Evolutionary conservation across 2,888 invertebrate species (phyloP).

Genomic region (Melanotus villosus): DNA sequence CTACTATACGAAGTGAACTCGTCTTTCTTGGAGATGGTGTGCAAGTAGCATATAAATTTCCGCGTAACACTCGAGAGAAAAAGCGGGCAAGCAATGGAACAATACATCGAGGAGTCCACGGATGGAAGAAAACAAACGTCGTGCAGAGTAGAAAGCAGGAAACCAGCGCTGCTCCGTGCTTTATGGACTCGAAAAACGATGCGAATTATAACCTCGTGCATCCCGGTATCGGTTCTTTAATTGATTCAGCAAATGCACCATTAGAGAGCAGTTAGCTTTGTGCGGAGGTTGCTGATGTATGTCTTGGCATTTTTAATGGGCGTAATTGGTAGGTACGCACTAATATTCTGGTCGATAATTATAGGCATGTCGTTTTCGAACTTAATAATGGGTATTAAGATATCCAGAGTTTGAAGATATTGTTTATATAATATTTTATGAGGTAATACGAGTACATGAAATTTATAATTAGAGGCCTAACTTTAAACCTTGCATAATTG

Average conservation of each 20-base stretch:
- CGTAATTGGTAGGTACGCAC: constrained; percentile 55
- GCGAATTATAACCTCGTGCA: constrained; percentile 62
- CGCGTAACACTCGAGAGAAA: constrained; percentile 6
- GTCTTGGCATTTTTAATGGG: constrained; percentile 48
- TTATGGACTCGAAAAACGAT: constrained; percentile 59
- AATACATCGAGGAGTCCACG: constrained; percentile 31
- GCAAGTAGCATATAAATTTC: constrained; percentile 19
- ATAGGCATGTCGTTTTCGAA: constrained; percentile 32
- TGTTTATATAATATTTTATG: background rate
- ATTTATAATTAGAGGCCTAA: too few relatives aligned
- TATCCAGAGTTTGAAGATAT: constrained; percentile 13
- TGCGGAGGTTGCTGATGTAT: constrained; percentile 44
- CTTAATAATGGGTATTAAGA: constrained; percentile 24
- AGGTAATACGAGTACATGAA: too few relatives aligned
- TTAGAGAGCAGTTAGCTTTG: constrained; percentile 48
- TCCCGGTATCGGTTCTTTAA: constrained; percentile 62
- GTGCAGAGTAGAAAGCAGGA: constrained; percentile 59
- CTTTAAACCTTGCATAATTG: too few relatives aligned
- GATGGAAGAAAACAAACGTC: constrained; percentile 46
- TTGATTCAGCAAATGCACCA: constrained; percentile 61
- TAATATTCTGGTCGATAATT: constrained; percentile 56
- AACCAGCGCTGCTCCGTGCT: constrained; percentile 57
- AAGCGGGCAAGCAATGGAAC: constrained; percentile 15
- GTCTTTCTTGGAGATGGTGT: background rate
- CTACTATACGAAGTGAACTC: too few relatives aligned